A percentile compares a stretch with the other conserved stretches of the same genome.
These are phyloP conservation scores for Hoplodrina blanda DNA, from an alignment of 2,888 invertebrate genomes.

Conservation along the genomic window DNA sequence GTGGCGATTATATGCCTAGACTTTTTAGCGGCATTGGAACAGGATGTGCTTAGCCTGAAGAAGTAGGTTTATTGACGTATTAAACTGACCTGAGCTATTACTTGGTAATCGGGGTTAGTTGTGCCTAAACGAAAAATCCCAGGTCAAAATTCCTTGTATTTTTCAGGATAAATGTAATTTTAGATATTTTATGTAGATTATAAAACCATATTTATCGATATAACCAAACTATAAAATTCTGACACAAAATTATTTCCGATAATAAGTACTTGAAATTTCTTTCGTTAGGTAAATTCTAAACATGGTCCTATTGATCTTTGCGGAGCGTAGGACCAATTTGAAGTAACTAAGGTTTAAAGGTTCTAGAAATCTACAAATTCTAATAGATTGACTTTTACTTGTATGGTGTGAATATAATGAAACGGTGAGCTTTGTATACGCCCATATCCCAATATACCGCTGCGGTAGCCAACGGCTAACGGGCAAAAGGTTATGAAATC, in stretches of 20 bases:
- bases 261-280: conserved; percentile 10
- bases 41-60: conserved; percentile 26
- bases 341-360: conserved; percentile 23
- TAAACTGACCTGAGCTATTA: neutral
- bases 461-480: conserved; percentile 14
- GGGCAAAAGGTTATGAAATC: conserved; percentile 29
- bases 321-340: conserved; percentile 9
- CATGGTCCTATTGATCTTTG: conserved; percentile 24
- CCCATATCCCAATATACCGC: conserved; percentile 26
- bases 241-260: conserved; percentile 4
- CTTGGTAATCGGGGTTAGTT: neutral
- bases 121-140: too few species aligned
- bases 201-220: conserved; percentile 12
- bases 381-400: conserved; percentile 48
- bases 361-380: conserved; percentile 13
- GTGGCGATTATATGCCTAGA: conserved; percentile 33
- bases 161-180: too few species aligned
- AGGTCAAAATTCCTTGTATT: too few species aligned
- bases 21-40: conserved; percentile 27
- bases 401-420: conserved; percentile 45
- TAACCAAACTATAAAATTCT: conserved; percentile 19
- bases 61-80: conserved; percentile 5
- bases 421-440: conserved; percentile 13
- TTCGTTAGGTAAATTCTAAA: conserved; percentile 7
- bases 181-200: too few species aligned